Base-by-base conservation (phyloP, 1,140 invertebrate genomes). In the Drosophila asahinai region DNA sequence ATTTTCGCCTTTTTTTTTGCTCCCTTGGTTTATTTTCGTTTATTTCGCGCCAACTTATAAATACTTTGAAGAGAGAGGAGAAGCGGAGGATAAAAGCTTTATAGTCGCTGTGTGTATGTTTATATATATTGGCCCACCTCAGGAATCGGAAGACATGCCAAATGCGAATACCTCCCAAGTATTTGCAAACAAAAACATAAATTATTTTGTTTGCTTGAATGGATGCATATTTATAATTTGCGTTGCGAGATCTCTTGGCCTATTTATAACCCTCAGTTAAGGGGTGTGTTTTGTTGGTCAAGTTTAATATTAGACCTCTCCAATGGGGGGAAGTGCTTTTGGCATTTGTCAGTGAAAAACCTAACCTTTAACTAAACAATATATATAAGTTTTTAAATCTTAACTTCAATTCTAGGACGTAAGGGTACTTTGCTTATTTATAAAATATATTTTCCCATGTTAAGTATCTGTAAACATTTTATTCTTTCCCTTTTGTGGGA, bases 101-200 rank as follows among this genome's bases (percentile, higher is more conserved):
- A 12, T 42, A 48, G 38, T 51, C 12, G 27, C 45, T 38, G 30
- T 54, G 52, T 36, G 40, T 54, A 27, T 55, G 51, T 57, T 40
- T 54, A 55, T 47, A 30, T 63, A 15, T 15, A 25, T 45, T 45
- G 36, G 67, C 68, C 79, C 65, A 71, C 63, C 74, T 78, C 67
- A 33, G 59, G 54, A 64, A 45, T 78, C 57, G 49, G 52, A 76
- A 75, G 79, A 84, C 74, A 84, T 72, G 77, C 81, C 71, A 80
- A 74, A 78, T 66, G 67, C 62, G 71, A 83, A 90, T 72, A 79
- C 76, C 77, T 57, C 67, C 76, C 59, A 87, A 87, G 84, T 90
- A 87, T 87, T 89, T 87, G 84, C 84, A 89, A 87, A 87, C 86
- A 87, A 89, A 87, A 78, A 87, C 77, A 87, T 87, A 87, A 87